Conservation (phyloP, 1,140 invertebrate species). For the Caenorhabditis latens region DNA sequence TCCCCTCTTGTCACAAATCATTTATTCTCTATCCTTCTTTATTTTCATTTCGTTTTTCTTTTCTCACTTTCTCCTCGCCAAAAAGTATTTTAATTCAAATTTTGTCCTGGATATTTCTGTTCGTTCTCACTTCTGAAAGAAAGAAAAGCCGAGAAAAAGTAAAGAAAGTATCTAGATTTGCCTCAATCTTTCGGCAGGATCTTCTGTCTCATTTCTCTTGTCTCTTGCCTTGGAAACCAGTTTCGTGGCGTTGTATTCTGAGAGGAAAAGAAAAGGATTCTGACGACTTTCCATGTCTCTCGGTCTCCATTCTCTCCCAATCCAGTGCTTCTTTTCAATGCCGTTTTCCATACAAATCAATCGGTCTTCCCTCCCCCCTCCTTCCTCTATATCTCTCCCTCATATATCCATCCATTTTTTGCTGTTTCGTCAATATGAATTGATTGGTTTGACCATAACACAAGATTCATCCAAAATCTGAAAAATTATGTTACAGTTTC, state of each 20-base stretch:
- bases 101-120: constrained; percentile 19
- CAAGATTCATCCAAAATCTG: too few relatives aligned
- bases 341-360: constrained; percentile 40
- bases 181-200: constrained; percentile 24
- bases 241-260: constrained; percentile 1
- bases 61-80: neutral
- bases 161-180: constrained; percentile 31
- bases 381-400: neutral
- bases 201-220: neutral
- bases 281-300: neutral
- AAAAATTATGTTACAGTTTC: too few relatives aligned
- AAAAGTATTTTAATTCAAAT: constrained; percentile 4
- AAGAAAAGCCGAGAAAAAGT: neutral
- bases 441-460: too few relatives aligned
- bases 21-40: neutral
- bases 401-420: neutral
- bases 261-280: neutral
- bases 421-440: too few relatives aligned
- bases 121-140: too few relatives aligned
- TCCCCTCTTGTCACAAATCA: constrained; percentile 37
- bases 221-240: neutral
- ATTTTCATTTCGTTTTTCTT: neutral
- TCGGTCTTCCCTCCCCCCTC: neutral
- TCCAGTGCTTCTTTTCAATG: constrained; percentile 40
- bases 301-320: neutral